Conservation (phyloP, 2,888 invertebrate genomes). For the Drosophila subquinaria region DNA sequence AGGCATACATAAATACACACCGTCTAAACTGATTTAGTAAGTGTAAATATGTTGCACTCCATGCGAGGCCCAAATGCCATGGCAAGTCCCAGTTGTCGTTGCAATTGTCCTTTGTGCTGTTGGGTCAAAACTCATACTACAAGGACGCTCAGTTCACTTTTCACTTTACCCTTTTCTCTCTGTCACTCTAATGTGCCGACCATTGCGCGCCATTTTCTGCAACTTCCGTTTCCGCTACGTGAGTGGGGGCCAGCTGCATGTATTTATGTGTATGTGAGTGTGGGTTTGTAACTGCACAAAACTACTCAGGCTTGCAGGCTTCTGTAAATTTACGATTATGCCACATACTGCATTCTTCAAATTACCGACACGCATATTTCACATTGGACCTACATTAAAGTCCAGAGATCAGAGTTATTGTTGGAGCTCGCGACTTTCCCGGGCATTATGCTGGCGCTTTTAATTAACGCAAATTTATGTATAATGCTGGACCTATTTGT, state of each 20-base stretch:
- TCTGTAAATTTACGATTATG: constrained; percentile 70
- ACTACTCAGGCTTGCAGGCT: constrained; percentile 63
- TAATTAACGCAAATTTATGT: constrained; percentile 80
- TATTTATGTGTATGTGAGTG: constrained; percentile 18
- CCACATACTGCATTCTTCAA: constrained; percentile 75
- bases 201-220: constrained; percentile 72
- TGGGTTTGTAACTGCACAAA: constrained; percentile 36
- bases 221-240: constrained; percentile 74
- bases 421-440: constrained; percentile 39
- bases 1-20: constrained; percentile 15
- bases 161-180: neutral
- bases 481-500: constrained; percentile 60
- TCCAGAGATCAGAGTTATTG: constrained; percentile 21
- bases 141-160: constrained; percentile 33
- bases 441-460: constrained; percentile 72
- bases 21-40: constrained; percentile 70
- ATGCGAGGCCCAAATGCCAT: constrained; percentile 37
- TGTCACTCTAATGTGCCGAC: constrained; percentile 17
- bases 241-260: constrained; percentile 31
- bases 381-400: constrained; percentile 72
- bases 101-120: constrained; percentile 55
- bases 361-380: constrained; percentile 80
- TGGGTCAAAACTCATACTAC: constrained; percentile 67
- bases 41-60: constrained; percentile 79
- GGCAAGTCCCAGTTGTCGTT: constrained; percentile 42